These are phyloP conservation scores for Enhydra lutris DNA, from an alignment of 2,113 vertebrate species.

Conservation along the genomic window DNA sequence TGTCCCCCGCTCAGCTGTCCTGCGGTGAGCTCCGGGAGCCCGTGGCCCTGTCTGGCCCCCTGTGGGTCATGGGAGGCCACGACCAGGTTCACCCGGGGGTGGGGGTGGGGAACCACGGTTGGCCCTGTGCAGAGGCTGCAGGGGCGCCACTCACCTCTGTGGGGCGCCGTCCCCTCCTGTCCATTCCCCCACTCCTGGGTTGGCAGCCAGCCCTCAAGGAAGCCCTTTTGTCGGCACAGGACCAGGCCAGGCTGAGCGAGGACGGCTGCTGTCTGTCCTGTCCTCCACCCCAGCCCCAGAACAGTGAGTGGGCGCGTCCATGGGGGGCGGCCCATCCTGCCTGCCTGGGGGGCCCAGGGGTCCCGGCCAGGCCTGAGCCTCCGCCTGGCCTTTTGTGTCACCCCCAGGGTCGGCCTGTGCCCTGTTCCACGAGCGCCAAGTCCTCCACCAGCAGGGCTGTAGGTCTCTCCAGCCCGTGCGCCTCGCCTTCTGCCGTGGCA, in stretches of 20 bases:
- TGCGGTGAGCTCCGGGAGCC: conserved; percentile 67
- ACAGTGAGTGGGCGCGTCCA: neutral
- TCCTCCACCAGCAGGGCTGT: conserved; percentile 72
- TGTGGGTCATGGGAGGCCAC: neutral
- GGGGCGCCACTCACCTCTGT: accelerated
- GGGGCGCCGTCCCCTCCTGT: accelerated
- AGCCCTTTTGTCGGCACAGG: conserved; percentile 59
- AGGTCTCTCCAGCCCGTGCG: conserved; percentile 70
- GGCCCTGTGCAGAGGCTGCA: accelerated
- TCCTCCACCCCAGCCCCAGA: accelerated
- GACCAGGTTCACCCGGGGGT: accelerated
- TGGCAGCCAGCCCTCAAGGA: accelerated
- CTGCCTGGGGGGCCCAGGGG: accelerated
- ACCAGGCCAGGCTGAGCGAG: neutral
- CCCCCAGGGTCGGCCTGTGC: neutral
- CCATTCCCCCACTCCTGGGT: accelerated
- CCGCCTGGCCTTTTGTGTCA: neutral
- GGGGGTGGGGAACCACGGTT: accelerated
- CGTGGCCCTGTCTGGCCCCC: accelerated
- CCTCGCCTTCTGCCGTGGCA: conserved; percentile 80
- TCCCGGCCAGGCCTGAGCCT: accelerated
- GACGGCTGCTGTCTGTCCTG: conserved; percentile 80
- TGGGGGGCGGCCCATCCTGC: accelerated
- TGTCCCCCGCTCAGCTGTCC: conserved; percentile 73
- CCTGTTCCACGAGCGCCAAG: neutral